Evolutionary conservation across 2,113 vertebrate species (phyloP).

Genomic region (Mohoua ochrocephala): DNA sequence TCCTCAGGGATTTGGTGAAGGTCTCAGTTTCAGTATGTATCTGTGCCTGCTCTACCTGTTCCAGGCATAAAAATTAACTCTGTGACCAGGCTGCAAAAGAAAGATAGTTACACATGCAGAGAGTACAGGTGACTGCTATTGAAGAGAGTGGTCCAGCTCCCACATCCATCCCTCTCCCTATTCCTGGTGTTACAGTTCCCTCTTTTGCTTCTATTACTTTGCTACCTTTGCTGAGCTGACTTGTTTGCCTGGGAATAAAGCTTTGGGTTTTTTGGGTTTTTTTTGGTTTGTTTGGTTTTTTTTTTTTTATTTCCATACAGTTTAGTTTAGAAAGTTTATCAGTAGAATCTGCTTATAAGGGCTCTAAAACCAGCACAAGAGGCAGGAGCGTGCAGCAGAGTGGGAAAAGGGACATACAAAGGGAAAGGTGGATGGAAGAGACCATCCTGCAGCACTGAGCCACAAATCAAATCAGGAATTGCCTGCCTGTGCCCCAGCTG

Average conservation of each 20-base stretch:
- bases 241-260: neutral
- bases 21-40: too few relatives aligned
- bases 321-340: neutral
- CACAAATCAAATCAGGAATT: neutral
- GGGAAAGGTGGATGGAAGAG: neutral
- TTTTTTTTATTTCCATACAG: neutral
- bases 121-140: neutral
- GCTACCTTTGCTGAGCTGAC: neutral
- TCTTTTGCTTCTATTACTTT: neutral
- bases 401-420: neutral
- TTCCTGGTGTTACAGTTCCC: neutral
- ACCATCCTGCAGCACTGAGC: neutral
- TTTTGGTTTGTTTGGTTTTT: neutral
- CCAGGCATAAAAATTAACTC: neutral
- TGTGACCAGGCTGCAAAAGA: neutral
- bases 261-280: neutral
- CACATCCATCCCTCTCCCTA: fast-evolving
- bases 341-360: neutral
- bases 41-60: neutral
- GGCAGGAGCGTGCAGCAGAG: neutral
- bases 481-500: neutral
- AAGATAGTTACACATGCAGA: too few relatives aligned
- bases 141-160: neutral
- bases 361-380: neutral
- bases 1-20: neutral